Evolutionary conservation across 2,113 vertebrate species (phyloP), one percentile per base, ranked within the genome.

Genomic region (Rhinolophus sinicus): DNA sequence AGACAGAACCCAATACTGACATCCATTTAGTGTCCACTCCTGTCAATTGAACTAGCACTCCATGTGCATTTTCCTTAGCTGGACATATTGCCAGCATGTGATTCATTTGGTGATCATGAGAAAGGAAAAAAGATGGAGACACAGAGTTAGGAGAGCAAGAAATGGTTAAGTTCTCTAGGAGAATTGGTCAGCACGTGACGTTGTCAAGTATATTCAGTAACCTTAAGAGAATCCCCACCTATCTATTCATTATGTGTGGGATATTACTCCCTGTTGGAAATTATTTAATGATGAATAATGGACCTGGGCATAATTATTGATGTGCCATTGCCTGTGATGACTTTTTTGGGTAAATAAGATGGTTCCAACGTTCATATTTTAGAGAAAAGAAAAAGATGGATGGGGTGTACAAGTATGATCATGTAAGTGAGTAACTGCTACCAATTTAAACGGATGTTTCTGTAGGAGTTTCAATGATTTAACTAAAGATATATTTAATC

Each of bases 271-370:
- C 14, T 77, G 44, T 35, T 50, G 44, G 52, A 67, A 56, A 65
- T 67, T 70, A 92, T 21, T 94, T 90, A 54, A 54, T 35, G n/a
- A 81, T 60, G 69, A 81, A 67, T 58, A 75, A 87, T 73, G 81
- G 81, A 56, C 4, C 14, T 28, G 5, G 16, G 72, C 73, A 54
- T 67, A 81, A 82, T 56, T 44, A 91, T 28, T 78, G 81, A 56
- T 58, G n/a, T 60, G 26, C 70, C 76, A 40, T 76, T 92, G 47
- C 38, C 84, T 77, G 50, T 62, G 24, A 18, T 95, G 54, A 88
- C 87, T 73, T 14, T 78, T 73, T 38, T 5, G 24, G 35, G 87
- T 86, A 95, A 96, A 62, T 73, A 72, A 76, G 44, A 85, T 93
- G 50, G n/a, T 54, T 97, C 54, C 4, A 4, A 81, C 19, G 22